Evolutionary conservation across 2,113 vertebrate species (phyloP), one percentile per base, ranked within the genome.

Genomic region (Pseudonaja textilis): DNA sequence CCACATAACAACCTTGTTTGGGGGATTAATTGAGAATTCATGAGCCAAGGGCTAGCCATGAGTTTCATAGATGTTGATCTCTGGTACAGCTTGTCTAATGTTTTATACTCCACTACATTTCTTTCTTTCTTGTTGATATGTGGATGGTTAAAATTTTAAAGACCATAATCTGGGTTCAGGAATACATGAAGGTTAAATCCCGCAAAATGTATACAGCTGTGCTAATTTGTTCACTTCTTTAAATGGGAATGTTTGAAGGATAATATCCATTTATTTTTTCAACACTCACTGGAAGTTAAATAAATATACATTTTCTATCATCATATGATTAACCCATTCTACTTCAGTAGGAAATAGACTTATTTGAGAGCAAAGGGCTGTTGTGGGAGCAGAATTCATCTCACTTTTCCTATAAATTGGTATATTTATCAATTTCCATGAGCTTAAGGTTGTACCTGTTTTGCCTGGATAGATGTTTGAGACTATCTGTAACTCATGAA

Each of bases 401-500:
- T 34, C 26, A 34, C 64, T 64, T 29, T n/a, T n/a, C 0, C 8
- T 10, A 34, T 2, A 74, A 69, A 5, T 69, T 45, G 87, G 86
- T 61, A 11, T 0, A 5, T 59, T 90, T 94, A 86, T 89, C 26
- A 55, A 42, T 85, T 95, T 96, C 94, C 90, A 52, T 96, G 96
- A 96, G 93, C 91, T 92, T 92, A 95, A 92, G 95, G 91, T 93
- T 95, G 93, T 95, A 94, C 95, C 92, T 95, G 93, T 96, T 96
- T 96, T 95, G 93, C 93, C 95, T 87, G 90, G 92, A 94, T 93
- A 96, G 96, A 92, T 90, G 94, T 96, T 96, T 97, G 97, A 95
- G 96, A 97, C 96, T 97, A 97, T 97, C 97, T 95, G 91, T 9
- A 57, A 96, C 95, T 98, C 97, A 97, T 98, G 97, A 98, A 98